A percentile compares a stretch with the other conserved stretches of the same genome.
Evolutionary conservation across 2,888 invertebrate genomes (phyloP).

Genomic region (Melinaea menophilus): DNA sequence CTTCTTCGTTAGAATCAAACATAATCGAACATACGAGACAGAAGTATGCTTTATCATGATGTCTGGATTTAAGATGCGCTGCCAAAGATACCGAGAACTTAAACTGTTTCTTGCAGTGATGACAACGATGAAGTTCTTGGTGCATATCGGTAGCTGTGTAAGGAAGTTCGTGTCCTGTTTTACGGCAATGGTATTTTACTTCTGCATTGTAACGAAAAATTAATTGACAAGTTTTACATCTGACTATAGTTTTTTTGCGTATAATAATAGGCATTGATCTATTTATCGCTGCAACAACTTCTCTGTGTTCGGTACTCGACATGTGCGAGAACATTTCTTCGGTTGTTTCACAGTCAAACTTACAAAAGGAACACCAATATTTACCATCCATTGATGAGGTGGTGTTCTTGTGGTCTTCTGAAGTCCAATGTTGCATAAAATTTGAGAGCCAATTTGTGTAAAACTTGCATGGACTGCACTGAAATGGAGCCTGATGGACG

Average conservation of each 20-base stretch:
- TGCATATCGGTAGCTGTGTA: slow-evolving; percentile 81
- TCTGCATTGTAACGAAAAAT: slow-evolving; percentile 87
- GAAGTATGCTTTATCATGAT: slow-evolving; percentile 79
- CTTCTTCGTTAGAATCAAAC: slow-evolving; percentile 79
- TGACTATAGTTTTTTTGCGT: slow-evolving; percentile 79
- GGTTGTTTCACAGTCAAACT: slow-evolving; percentile 81
- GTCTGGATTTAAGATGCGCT: slow-evolving; percentile 80
- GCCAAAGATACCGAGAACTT: slow-evolving; percentile 82
- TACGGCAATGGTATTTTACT: slow-evolving; percentile 79
- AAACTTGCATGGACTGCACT: slow-evolving; percentile 90
- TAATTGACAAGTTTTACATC: slow-evolving; percentile 82
- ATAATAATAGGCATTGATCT: slow-evolving; percentile 89
- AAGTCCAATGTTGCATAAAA: slow-evolving; percentile 86
- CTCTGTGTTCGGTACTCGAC: slow-evolving; percentile 81
- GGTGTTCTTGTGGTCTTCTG: slow-evolving; percentile 77
- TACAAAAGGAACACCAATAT: slow-evolving; percentile 86
- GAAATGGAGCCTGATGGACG: slow-evolving; percentile 89
- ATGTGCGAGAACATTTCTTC: slow-evolving; percentile 84
- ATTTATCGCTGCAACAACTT: slow-evolving; percentile 86
- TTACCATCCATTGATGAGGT: slow-evolving; percentile 75
- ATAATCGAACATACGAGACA: slow-evolving; percentile 83
- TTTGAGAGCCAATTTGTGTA: slow-evolving; percentile 87
- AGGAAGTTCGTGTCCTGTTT: slow-evolving; percentile 68
- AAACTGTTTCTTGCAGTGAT: slow-evolving; percentile 77
- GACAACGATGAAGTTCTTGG: slow-evolving; percentile 81